Evolutionary conservation across 2,797 vertebrate genomes (phyloP), one percentile per base, ranked within the genome.

Genomic region (Antrozous pallidus): DNA sequence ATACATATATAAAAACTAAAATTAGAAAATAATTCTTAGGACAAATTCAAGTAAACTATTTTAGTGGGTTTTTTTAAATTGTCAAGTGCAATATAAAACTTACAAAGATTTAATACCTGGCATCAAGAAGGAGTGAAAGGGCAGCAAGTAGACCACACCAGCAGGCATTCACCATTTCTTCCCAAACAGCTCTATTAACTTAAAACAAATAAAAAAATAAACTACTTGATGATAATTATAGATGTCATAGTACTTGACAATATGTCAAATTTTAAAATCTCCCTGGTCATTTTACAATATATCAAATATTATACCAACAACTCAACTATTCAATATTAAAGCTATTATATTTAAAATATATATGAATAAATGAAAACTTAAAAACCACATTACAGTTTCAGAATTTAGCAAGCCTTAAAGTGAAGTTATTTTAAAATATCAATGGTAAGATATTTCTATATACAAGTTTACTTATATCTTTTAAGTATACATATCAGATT

Each of bases 111-210:
- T 91, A 95, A 95, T 98, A 99, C 99, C 99, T 99, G 97, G 99
- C 99, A 78, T 99, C 99, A 36, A 99, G 98, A 74, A 99, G 98
- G 40, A 99, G 98, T 14, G 99, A 99, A 3, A 99, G 98, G 31
- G 99, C 99, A 94, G 99, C 99, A 51, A 99, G 98, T 1, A 99
- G 98, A 71, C 99, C 99, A 97, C 99, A 99, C 99, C 99, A 99
- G 95, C 99, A 99, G 5, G 99, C 99, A 9, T 98, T 99, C 94
- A 99, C 99, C 99, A 99, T 99, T 98, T 99, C 99, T 97, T 99
- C 99, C 99, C 99, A 99, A 88, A 99, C 99, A 95, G 99, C 98
- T 98, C 99, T 99, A 89, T 98, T 98, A 95, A 98, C 99, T 99
- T 98, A 73, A 97, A 98, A 49, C 5, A 61, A 31, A 58, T 0